A percentile compares a stretch with the other conserved stretches of the same genome.
Evolutionary conservation across 2,888 invertebrate species (phyloP).

Genomic region (Therioaphis trifolii): DNA sequence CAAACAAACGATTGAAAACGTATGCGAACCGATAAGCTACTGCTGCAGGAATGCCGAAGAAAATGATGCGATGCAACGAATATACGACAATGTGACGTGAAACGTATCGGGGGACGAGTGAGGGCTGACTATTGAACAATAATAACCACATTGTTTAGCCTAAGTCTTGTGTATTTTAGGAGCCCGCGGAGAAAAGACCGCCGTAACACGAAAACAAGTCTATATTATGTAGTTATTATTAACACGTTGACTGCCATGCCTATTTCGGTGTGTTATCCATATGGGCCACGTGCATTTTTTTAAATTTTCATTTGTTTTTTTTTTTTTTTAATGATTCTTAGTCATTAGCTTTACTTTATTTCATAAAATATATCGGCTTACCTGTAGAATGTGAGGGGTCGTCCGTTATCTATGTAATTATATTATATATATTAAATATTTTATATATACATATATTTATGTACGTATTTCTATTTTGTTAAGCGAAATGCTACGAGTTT

Average conservation of each 20-base stretch:
- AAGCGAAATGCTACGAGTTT: conserved; percentile 34
- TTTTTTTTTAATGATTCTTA: conserved; percentile 15
- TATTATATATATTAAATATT: neutral
- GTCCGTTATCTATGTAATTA: neutral
- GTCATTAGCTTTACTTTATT: neutral
- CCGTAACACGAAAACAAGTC: too few species aligned
- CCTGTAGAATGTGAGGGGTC: conserved; percentile 30
- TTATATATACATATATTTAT: conserved; percentile 28
- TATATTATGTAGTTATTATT: too few species aligned
- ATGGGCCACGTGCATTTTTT: neutral
- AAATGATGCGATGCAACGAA: too few species aligned
- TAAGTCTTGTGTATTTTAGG: too few species aligned
- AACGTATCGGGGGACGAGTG: too few species aligned
- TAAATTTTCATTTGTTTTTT: conserved; percentile 22
- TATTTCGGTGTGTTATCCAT: conserved; percentile 18
- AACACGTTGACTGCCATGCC: conserved; percentile 25
- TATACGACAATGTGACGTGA: too few species aligned
- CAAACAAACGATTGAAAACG: too few species aligned
- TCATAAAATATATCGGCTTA: neutral
- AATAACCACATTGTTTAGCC: too few species aligned
- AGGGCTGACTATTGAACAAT: too few species aligned
- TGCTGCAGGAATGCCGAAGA: too few species aligned
- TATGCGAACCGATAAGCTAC: too few species aligned
- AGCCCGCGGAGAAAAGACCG: too few species aligned
- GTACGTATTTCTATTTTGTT: conserved; percentile 39